A percentile compares a stretch with the other conserved stretches of the same genome.
phyloP scores from a whole-genome alignment of 2,113 vertebrate genomes.

The Paramormyrops kingsleyae region DNA sequence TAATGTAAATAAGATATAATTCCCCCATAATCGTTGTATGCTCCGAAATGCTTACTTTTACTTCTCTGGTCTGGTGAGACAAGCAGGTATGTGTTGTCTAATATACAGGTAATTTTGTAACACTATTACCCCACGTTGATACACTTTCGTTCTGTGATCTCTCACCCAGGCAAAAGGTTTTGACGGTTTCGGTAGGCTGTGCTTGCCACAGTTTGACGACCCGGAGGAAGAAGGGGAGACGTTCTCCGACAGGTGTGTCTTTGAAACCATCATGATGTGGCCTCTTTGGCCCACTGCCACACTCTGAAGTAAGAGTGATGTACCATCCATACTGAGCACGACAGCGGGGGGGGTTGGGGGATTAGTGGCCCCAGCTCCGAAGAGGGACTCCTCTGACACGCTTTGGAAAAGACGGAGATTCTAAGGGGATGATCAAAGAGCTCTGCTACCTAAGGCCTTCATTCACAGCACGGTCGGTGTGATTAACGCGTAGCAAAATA shows the following conservation, averaged over 20 bases:
- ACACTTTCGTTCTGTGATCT: neutral
- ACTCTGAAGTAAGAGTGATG: conserved; percentile 39
- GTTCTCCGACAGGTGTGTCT: conserved; percentile 42
- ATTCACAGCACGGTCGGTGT: neutral
- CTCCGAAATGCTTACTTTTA: neutral
- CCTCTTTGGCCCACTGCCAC: conserved; percentile 19
- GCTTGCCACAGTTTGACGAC: neutral
- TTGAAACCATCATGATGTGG: conserved; percentile 61
- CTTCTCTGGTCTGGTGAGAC: neutral
- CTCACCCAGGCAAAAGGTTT: neutral
- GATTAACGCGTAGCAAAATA: neutral
- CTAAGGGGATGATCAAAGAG: conserved; percentile 37
- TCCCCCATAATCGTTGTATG: neutral
- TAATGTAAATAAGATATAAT: conserved; percentile 5
- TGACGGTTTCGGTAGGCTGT: neutral
- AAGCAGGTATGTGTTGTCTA: neutral
- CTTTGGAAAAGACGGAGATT: conserved; percentile 33
- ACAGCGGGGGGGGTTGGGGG: neutral
- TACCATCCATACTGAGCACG: conserved; percentile 7
- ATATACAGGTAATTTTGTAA: neutral
- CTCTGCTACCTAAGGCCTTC: neutral
- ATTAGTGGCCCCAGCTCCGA: conserved; percentile 50
- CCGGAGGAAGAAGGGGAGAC: conserved; percentile 14
- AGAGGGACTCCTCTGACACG: conserved; percentile 40
- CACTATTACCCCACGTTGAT: too few relatives aligned